Conservation (phyloP, 2,113 vertebrate species). For the Numenius arquata region DNA sequence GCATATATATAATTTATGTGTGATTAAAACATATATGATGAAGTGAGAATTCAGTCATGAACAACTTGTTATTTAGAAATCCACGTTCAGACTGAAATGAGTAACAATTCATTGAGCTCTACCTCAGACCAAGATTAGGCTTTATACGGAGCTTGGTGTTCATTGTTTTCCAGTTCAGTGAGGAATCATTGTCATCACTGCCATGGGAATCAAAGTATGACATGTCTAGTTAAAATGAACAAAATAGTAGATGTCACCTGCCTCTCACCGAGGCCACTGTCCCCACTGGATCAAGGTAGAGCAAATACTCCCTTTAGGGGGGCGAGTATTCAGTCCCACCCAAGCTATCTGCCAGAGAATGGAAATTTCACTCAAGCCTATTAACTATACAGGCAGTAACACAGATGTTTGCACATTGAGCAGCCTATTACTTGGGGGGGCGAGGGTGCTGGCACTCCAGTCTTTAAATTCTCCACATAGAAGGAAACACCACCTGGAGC, state of each 20-base stretch:
- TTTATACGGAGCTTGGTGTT: not conserved
- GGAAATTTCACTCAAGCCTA: not conserved
- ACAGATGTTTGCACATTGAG: conserved; percentile 14
- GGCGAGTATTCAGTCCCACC: not conserved
- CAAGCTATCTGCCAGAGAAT: not conserved
- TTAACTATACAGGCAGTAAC: not conserved
- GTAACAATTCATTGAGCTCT: not conserved
- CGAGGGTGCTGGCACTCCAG: not conserved
- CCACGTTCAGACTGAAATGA: not conserved
- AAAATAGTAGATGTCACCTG: not conserved
- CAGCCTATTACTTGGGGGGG: not conserved
- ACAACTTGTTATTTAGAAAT: not conserved
- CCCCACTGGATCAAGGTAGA: not conserved
- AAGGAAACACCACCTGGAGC: conserved; percentile 28
- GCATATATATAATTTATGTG: not conserved
- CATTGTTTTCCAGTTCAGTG: not conserved
- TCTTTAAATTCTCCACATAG: not conserved
- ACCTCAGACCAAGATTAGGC: not conserved
- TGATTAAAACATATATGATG: not conserved
- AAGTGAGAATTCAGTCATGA: not conserved
- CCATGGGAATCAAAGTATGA: not conserved
- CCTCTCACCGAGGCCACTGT: not conserved
- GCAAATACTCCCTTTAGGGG: not conserved
- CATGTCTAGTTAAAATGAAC: not conserved
- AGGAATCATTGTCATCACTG: not conserved